Conservation (phyloP, 1,140 invertebrate genomes). For the Lanistes nyassanus region DNA sequence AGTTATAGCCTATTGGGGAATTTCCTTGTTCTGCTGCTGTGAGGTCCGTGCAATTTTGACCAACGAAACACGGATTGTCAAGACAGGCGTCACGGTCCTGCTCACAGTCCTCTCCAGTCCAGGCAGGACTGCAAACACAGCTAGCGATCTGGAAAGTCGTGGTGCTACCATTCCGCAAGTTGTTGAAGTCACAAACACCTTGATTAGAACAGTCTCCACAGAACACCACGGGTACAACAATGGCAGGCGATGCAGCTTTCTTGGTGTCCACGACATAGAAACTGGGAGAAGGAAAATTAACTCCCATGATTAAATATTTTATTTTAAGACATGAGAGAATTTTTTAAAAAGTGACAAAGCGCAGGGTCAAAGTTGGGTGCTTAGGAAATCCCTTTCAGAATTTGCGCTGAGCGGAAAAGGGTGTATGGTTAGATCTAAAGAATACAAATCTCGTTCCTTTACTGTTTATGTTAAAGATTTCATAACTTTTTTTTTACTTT, state of each 20-base stretch:
- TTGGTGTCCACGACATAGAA: conserved; percentile 6
- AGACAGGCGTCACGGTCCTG: conserved; percentile 19
- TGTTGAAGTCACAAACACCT: conserved; percentile 6
- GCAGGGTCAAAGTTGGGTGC: neutral
- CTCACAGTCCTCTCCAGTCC: conserved; percentile 2
- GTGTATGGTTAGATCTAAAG: too few relatives aligned
- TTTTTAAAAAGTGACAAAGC: neutral
- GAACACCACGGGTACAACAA: neutral
- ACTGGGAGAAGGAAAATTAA: neutral
- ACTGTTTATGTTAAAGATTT: neutral
- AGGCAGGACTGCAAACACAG: neutral
- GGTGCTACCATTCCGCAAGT: neutral
- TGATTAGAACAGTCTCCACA: neutral
- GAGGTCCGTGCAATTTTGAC: conserved; percentile 30
- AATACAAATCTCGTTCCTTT: too few relatives aligned
- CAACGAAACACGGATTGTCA: conserved; percentile 11
- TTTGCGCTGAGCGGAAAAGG: too few relatives aligned
- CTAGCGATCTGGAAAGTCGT: neutral
- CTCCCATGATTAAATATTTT: neutral
- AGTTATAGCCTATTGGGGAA: conserved; percentile 14
- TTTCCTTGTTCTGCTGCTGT: conserved; percentile 4
- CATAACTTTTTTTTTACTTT: neutral
- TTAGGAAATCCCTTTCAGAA: too few relatives aligned
- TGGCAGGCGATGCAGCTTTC: neutral
- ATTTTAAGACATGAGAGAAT: neutral